phyloP scores from a whole-genome alignment of 2,888 invertebrate genomes.

The Diarsia mendica region DNA sequence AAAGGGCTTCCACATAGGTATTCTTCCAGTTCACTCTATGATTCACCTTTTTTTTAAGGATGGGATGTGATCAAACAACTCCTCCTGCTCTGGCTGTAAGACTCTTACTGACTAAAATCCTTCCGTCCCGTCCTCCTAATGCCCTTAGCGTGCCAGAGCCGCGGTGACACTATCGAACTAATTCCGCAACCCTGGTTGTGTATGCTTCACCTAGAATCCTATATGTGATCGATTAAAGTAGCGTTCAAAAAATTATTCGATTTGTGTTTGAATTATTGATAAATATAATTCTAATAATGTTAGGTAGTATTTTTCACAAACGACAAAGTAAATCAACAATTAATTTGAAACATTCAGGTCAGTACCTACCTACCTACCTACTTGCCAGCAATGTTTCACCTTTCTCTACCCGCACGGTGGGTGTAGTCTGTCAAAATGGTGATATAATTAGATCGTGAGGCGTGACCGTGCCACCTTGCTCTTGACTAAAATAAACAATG shows the following conservation, averaged over 20 bases:
- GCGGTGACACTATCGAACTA: too few species aligned
- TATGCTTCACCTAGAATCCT: not conserved
- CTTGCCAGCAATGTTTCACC: constrained; percentile 43
- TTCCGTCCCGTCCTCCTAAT: too few species aligned
- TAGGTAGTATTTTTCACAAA: constrained; percentile 1
- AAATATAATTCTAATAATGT: not conserved
- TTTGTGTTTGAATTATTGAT: not conserved
- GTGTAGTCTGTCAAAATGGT: constrained; percentile 58
- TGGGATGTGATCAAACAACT: too few species aligned
- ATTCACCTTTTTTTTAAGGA: too few species aligned
- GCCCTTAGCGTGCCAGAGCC: too few species aligned
- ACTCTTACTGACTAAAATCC: too few species aligned
- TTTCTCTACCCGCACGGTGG: constrained; percentile 42
- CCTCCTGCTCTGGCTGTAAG: too few species aligned
- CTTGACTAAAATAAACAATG: constrained; percentile 52
- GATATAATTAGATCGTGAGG: constrained; percentile 56
- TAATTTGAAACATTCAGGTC: constrained; percentile 11
- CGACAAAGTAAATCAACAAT: constrained; percentile 6
- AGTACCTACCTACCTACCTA: constrained; percentile 22
- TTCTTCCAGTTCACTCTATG: not conserved
- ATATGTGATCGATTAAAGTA: not conserved
- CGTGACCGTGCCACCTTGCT: constrained; percentile 40
- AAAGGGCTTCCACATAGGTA: not conserved
- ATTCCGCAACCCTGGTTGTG: too few species aligned
- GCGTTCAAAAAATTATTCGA: not conserved